Percentiles rank a stretch among this genome's conserved stretches.
Conservation (phyloP, 2,797 vertebrate genomes). For the Garrulus glandarius region DNA sequence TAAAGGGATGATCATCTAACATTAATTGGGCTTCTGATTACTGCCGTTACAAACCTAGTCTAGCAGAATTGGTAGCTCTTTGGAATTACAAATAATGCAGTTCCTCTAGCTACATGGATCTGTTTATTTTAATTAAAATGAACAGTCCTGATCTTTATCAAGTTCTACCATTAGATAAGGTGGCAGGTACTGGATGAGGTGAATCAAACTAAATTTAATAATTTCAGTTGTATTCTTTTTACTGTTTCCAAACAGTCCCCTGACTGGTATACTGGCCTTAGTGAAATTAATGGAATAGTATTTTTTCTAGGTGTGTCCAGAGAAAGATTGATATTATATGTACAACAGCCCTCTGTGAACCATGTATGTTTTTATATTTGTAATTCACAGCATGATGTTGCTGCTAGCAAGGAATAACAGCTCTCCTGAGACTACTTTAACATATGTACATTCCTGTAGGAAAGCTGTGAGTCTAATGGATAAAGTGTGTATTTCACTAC, state of each 20-base stretch:
- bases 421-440: background rate
- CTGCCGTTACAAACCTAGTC: background rate
- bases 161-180: background rate
- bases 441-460: background rate
- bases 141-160: background rate
- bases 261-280: background rate
- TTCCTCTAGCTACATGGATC: background rate
- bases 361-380: background rate
- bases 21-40: background rate
- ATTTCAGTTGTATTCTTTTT: background rate
- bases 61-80: background rate
- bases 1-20: background rate
- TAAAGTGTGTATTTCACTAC: background rate
- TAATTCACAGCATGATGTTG: background rate
- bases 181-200: background rate
- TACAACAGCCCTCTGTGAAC: background rate
- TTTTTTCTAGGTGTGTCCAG: background rate
- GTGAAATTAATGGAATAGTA: background rate
- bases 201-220: background rate
- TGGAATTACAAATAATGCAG: background rate
- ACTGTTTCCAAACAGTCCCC: background rate
- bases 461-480: background rate
- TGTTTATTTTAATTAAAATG: background rate
- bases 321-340: background rate
- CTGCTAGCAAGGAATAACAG: background rate